A percentile compares a stretch with the other conserved stretches of the same genome.
phyloP scores from a whole-genome alignment of 2,113 vertebrate species.

The Clarias gariepinus region DNA sequence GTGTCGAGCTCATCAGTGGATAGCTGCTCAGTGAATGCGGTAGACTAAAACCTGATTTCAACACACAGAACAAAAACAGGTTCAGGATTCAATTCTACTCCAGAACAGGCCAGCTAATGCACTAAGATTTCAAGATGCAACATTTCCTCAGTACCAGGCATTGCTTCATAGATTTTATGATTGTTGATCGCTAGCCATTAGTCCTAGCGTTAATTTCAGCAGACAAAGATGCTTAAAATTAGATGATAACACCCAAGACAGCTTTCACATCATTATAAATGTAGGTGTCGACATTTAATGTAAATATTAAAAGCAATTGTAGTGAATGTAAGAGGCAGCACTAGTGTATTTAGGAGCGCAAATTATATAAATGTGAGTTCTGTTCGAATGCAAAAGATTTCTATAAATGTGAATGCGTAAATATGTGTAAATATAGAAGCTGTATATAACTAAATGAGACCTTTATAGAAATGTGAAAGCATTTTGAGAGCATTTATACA shows the following conservation, averaged over 20 bases:
- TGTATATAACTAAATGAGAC: neutral
- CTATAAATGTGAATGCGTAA: neutral
- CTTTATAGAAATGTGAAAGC: neutral
- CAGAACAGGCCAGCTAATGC: neutral
- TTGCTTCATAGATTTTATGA: neutral
- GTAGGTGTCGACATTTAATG: neutral
- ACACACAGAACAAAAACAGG: conserved; percentile 50
- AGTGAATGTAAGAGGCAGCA: neutral
- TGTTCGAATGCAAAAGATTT: no score
- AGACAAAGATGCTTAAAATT: neutral
- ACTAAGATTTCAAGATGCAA: neutral
- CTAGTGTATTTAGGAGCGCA: no score
- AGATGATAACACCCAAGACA: neutral
- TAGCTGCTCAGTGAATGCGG: conserved; percentile 65
- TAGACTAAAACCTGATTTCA: conserved; percentile 62
- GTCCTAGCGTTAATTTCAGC: neutral
- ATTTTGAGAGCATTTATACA: neutral
- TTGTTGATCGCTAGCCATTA: neutral
- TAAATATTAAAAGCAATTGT: neutral
- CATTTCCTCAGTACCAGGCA: neutral
- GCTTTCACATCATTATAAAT: neutral
- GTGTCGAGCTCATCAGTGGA: conserved; percentile 59
- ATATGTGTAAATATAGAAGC: neutral
- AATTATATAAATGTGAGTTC: no score
- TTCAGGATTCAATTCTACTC: neutral